Conservation (phyloP, 2,113 vertebrate species). For the Struthidea cinerea region DNA sequence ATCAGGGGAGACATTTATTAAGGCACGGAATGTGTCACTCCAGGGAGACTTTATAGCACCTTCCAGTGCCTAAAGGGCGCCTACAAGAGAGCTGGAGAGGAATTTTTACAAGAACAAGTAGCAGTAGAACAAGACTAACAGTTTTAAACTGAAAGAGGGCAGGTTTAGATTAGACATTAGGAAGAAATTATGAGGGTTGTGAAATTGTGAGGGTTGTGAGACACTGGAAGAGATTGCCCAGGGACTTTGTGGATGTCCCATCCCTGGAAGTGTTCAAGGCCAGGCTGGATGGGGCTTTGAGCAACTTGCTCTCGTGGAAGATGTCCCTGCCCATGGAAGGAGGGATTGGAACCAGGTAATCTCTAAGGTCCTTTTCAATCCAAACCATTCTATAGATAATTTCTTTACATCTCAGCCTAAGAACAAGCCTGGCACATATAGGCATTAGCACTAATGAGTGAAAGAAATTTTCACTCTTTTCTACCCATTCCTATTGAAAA, state of each 20-base stretch:
- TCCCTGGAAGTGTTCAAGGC: background rate
- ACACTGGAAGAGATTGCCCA: background rate
- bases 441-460: background rate
- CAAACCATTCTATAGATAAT: background rate
- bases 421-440: background rate
- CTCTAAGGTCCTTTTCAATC: background rate
- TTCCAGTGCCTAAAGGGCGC: background rate
- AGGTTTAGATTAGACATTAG: background rate
- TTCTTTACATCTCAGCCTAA: background rate
- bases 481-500: background rate
- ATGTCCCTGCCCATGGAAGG: too few species aligned
- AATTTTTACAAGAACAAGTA: background rate
- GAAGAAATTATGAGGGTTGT: background rate
- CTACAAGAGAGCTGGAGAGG: background rate
- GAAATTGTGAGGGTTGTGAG: background rate
- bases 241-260: background rate
- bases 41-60: background rate
- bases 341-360: background rate
- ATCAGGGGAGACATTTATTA: too few species aligned
- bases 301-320: fast-evolving
- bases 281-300: background rate
- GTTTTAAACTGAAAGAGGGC: background rate
- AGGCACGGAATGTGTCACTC: too few species aligned
- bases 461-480: background rate
- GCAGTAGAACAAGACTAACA: background rate